A percentile compares a stretch with the other conserved stretches of the same genome.
Conservation (phyloP, 2,888 invertebrate genomes). For the Thymelicus acteon region DNA sequence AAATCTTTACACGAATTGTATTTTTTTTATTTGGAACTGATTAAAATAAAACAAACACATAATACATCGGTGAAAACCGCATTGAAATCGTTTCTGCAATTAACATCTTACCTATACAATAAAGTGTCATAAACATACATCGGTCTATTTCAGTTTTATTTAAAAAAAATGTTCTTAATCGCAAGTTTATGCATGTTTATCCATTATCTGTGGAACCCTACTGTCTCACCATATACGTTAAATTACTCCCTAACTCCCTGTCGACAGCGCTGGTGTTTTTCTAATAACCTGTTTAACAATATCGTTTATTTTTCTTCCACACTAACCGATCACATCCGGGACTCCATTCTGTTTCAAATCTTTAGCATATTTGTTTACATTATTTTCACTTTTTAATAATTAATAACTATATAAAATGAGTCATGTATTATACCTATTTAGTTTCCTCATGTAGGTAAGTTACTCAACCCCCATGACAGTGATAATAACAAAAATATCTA, state of each 20-base stretch:
- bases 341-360: conserved; percentile 81
- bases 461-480: background rate
- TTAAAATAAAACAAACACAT: no score
- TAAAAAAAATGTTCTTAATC: no score
- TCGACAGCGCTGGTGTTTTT: conserved; percentile 75
- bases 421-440: no score
- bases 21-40: no score
- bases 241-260: conserved; percentile 64
- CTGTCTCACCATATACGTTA: conserved; percentile 8
- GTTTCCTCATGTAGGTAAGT: no score
- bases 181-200: no score
- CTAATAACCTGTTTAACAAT: conserved; percentile 80
- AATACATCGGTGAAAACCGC: no score
- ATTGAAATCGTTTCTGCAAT: no score
- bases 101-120: no score
- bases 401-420: conserved; percentile 58
- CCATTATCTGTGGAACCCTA: conserved; percentile 5
- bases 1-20: no score
- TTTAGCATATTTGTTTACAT: conserved; percentile 71
- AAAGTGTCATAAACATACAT: no score
- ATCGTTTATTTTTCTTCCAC: conserved; percentile 79
- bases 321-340: conserved; percentile 77
- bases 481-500: conserved; percentile 19
- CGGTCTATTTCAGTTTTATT: no score
- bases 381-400: conserved; percentile 71